A percentile compares a stretch with the other conserved stretches of the same genome.
phyloP scores from a whole-genome alignment of 30 jellyfish, hydroid and myxozoan genomes.

The Pelagia noctiluca region DNA sequence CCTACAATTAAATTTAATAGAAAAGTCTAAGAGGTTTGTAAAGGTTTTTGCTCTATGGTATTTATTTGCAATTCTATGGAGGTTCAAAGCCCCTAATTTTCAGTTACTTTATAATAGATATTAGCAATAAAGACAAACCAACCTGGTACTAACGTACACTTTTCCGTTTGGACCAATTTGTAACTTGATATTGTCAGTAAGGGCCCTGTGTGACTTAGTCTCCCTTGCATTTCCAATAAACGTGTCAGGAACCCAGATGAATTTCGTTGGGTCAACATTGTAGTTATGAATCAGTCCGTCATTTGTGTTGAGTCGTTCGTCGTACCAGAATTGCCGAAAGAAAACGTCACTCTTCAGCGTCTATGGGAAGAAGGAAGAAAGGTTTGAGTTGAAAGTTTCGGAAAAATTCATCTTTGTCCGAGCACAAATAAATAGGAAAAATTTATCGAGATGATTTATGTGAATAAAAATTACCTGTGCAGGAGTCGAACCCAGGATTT shows the following conservation, averaged over 20 bases:
- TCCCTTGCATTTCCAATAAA: slow-evolving; percentile 54
- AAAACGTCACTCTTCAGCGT: slow-evolving; percentile 60
- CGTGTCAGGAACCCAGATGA: slow-evolving; percentile 74
- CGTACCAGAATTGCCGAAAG: slow-evolving; percentile 64
- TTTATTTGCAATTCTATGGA: no score
- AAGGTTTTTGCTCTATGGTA: no score
- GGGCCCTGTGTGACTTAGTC: slow-evolving; percentile 53
- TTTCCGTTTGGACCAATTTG: slow-evolving; percentile 58
- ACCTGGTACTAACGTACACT: slow-evolving; percentile 68
- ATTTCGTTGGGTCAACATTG: slow-evolving; percentile 41
- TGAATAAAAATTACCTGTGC: no score
- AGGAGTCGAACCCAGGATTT: no score
- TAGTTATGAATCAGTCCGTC: slow-evolving; percentile 3
- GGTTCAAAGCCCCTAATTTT: no score
- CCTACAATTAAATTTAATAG: no score
- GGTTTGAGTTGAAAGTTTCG: background rate
- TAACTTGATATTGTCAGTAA: slow-evolving; percentile 32
- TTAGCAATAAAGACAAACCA: no score
- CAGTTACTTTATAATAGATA: no score
- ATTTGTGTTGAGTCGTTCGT: slow-evolving; percentile 39
- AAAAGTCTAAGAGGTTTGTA: no score
- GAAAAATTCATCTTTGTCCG: background rate
- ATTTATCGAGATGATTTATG: no score
- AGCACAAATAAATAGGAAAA: no score
- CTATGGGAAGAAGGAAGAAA: slow-evolving; percentile 3